Conservation (phyloP, 2,888 invertebrate genomes). For the Luperina nickerlii region DNA sequence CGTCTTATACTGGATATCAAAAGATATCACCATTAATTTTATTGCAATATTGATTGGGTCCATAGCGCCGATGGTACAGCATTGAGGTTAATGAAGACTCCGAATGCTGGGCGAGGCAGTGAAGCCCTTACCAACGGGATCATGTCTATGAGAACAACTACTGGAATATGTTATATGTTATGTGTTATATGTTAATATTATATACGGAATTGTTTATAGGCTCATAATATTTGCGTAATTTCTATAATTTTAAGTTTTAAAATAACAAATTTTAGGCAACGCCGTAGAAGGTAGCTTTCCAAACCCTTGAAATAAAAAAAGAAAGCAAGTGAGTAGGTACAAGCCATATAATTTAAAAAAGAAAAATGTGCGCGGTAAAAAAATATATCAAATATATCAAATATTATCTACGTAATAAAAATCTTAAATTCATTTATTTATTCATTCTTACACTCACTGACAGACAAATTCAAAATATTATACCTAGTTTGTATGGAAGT, state of each 20-base stretch:
- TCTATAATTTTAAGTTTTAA: slow-evolving; percentile 46
- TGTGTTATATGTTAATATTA: slow-evolving; percentile 33
- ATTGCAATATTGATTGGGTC: slow-evolving; percentile 67
- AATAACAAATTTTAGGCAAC: slow-evolving; percentile 16
- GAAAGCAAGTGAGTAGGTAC: not conserved
- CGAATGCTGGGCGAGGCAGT: slow-evolving; percentile 66
- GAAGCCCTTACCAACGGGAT: slow-evolving; percentile 64
- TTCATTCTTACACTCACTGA: not conserved
- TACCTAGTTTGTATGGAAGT: not conserved
- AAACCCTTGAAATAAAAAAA: not conserved
- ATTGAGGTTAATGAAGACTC: slow-evolving; percentile 73
- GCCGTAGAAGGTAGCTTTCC: slow-evolving; percentile 1
- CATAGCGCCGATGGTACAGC: slow-evolving; percentile 55
- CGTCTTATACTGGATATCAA: slow-evolving; percentile 40
- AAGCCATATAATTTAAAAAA: not conserved
- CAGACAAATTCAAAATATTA: not conserved
- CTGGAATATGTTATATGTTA: slow-evolving; percentile 47
- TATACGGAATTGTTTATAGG: slow-evolving; percentile 36
- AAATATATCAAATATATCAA: too few relatives aligned
- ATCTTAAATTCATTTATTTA: not conserved
- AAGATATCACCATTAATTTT: slow-evolving; percentile 55
- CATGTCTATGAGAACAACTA: slow-evolving; percentile 45
- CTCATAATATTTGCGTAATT: slow-evolving; percentile 39
- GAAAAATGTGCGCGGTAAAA: not conserved
- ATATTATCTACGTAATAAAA: not conserved